Evolutionary conservation across 2,888 invertebrate species (phyloP), one percentile per base, ranked within the genome.

Genomic region (Scelioninae gen. 2): DNA sequence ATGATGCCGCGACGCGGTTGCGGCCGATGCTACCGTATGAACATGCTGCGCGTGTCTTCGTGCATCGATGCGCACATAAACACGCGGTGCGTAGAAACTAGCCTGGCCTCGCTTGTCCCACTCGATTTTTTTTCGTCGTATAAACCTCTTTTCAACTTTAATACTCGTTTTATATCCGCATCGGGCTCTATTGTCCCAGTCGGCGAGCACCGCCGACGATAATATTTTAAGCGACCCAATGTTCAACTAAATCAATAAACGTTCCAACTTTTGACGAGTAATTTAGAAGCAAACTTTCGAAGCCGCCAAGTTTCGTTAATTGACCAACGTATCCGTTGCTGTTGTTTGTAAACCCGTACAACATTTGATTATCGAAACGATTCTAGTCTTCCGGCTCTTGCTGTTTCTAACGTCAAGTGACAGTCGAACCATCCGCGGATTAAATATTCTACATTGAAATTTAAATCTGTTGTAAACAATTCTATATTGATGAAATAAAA

Each of bases 1-100:
- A 85, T 84, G 84, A 85, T 84, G 82, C 83, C 82, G 82, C 82
- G 82, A 81, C 81, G 25, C 25, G 25, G 25, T 25, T 84, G 82
- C 83, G 80, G 80, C 81, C 79, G 74, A 43, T 69, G 84, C 84
- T 84, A 84, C 84, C 81, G 84, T 81, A 76, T 6, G 25, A 3
- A 4, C 25, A 6, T 25, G 25, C 25, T 6, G 25, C 6, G 4
- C 25, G 25, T 25, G 25, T 25, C 6, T 25, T 25, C 57, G 71
- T 69, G 72, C 75, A 72, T 77, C 65, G 70, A 76, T 74, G 76
- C 78, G 73, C 57, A 68, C 79, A 78, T 78, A 80, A 80, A 79
- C 74, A 76, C 73, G 55, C 65, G 67, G 25, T 70, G 78, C 78
- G 76, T 53, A 67, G 52, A 74, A 68, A 65, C 71, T 22, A 52